These are phyloP conservation scores for Platanista minor DNA, from an alignment of 2,113 vertebrate genomes.

Conservation along the genomic window DNA sequence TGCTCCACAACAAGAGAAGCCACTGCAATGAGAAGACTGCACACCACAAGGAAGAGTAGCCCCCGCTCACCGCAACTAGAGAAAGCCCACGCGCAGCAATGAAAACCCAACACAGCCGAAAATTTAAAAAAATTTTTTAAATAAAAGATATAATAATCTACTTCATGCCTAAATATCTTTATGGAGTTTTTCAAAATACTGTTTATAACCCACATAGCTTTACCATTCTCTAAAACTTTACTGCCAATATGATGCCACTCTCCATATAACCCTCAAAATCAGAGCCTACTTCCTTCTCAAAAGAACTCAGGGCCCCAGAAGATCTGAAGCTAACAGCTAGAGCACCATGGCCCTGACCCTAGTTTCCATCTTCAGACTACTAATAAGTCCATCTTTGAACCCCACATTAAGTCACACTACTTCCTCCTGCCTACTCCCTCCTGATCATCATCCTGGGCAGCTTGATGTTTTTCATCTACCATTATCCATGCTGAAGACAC, in stretches of 20 bases:
- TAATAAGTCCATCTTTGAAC: not conserved
- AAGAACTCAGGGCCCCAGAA: not conserved
- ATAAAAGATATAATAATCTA: not conserved
- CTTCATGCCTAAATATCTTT: not conserved
- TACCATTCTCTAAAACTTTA: not conserved
- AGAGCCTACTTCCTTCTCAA: not conserved
- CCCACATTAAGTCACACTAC: not conserved
- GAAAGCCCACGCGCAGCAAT: fast-evolving
- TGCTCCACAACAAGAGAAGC: no score
- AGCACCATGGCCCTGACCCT: not conserved
- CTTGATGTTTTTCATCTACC: not conserved
- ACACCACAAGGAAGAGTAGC: no score
- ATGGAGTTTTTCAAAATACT: not conserved
- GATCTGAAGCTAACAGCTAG: not conserved
- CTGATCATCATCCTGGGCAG: not conserved
- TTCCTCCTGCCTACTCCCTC: not conserved
- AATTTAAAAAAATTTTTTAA: no score
- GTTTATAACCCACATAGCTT: not conserved
- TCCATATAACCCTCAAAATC: not conserved
- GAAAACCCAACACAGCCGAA: no score
- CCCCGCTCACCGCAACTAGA: no score
- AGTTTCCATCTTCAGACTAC: not conserved
- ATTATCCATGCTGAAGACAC: not conserved
- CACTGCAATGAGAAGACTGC: no score
- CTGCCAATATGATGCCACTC: not conserved